Percentiles rank a stretch among this genome's conserved stretches.
Evolutionary conservation across 2,888 invertebrate species (phyloP).

Genomic region (Branchellion lobata): DNA sequence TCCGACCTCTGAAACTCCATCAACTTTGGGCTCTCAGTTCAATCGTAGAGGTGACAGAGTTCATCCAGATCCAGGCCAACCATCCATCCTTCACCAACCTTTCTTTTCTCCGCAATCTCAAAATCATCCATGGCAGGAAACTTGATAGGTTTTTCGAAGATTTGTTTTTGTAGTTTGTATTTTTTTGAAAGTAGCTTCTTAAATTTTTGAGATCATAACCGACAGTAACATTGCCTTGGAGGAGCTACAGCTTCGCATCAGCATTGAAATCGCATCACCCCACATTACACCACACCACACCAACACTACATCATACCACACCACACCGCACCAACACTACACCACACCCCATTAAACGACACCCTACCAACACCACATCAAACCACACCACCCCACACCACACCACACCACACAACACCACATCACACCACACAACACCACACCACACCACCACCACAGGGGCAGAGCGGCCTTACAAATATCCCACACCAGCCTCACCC

Average conservation of each 20-base stretch:
- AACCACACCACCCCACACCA: too few relatives aligned
- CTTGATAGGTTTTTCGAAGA: conserved; percentile 38
- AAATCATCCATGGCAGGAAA: conserved; percentile 79
- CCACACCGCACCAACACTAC: too few relatives aligned
- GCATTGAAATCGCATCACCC: too few relatives aligned
- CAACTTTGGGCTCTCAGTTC: conserved; percentile 84
- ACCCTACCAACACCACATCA: too few relatives aligned
- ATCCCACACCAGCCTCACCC: conserved; percentile 62
- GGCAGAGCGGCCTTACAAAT: conserved; percentile 58
- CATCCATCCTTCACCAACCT: conserved; percentile 77
- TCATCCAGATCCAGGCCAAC: conserved; percentile 72
- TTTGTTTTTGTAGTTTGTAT: not conserved
- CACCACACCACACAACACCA: too few relatives aligned
- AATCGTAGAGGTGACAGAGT: conserved; percentile 87
- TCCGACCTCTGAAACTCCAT: conserved; percentile 66
- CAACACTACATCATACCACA: too few relatives aligned
- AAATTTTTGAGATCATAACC: not conserved
- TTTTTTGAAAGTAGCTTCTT: not conserved
- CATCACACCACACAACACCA: too few relatives aligned
- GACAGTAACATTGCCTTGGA: not conserved
- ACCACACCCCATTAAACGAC: too few relatives aligned
- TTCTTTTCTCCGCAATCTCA: conserved; percentile 87
- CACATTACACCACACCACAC: too few relatives aligned
- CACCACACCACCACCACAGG: conserved; percentile 27
- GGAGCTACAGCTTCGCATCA: too few relatives aligned